A percentile compares a stretch with the other conserved stretches of the same genome.
These are phyloP conservation scores for Dromas ardeola DNA, from an alignment of 2,113 vertebrate genomes.

Conservation along the genomic window DNA sequence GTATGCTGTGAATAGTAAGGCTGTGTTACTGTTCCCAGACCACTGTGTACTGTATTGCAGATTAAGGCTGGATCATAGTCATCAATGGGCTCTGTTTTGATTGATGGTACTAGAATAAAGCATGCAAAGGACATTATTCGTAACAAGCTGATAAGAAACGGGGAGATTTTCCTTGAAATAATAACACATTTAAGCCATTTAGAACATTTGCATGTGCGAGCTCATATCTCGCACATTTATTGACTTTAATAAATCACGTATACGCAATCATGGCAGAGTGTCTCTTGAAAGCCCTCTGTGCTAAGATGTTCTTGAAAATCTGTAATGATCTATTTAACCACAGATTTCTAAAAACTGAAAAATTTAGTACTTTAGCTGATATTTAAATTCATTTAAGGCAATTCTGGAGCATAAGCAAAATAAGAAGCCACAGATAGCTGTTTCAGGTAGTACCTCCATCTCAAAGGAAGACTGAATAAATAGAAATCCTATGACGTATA, in stretches of 20 bases:
- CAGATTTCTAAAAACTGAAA: background rate
- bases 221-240: background rate
- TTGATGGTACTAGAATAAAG: constrained; percentile 88
- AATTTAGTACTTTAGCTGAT: background rate
- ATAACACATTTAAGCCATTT: background rate
- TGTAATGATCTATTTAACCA: background rate
- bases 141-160: background rate
- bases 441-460: background rate
- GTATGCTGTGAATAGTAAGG: constrained; percentile 87
- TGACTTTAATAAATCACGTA: background rate
- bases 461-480: background rate
- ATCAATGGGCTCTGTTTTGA: constrained; percentile 95
- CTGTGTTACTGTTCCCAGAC: constrained; percentile 85
- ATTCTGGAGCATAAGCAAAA: background rate
- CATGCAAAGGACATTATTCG: constrained; percentile 39
- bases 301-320: background rate
- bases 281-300: background rate
- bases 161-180: constrained; percentile 17
- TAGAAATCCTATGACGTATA: background rate
- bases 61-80: constrained; percentile 89
- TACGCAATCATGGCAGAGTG: background rate
- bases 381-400: background rate
- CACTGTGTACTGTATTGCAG: constrained; percentile 84
- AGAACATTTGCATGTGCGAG: background rate
- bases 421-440: background rate